phyloP scores from a whole-genome alignment of 1,140 invertebrate species.

The Solenopsis invicta region DNA sequence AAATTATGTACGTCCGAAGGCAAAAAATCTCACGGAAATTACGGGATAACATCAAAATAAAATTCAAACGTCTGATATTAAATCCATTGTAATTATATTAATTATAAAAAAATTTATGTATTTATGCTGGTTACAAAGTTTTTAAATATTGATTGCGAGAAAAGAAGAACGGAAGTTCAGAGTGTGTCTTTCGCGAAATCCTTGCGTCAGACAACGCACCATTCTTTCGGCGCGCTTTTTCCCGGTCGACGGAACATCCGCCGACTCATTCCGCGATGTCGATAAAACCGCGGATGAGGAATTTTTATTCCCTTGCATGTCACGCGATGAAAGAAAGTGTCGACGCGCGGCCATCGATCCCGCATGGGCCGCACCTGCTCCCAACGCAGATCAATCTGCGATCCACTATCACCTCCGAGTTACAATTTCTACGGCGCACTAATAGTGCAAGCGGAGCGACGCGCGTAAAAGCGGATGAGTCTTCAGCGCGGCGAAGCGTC shows the following conservation, averaged over 20 bases:
- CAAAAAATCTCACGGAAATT: background rate
- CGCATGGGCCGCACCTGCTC: constrained; percentile 40
- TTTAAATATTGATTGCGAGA: constrained; percentile 13
- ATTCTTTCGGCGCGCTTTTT: constrained; percentile 38
- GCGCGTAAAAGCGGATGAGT: background rate
- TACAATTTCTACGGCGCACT: constrained; percentile 24
- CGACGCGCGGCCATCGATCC: constrained; percentile 55
- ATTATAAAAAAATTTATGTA: background rate
- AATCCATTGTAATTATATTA: background rate
- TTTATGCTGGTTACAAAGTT: background rate
- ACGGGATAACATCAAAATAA: background rate
- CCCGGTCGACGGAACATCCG: constrained; percentile 25
- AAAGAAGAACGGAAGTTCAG: background rate
- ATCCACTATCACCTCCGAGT: constrained; percentile 27
- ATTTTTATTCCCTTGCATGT: constrained; percentile 63
- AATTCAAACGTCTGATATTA: background rate
- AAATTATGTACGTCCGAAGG: background rate
- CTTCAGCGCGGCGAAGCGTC: too few relatives aligned
- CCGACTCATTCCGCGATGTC: constrained; percentile 56
- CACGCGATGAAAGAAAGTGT: constrained; percentile 63
- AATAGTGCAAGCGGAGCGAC: constrained; percentile 10
- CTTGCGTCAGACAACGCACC: constrained; percentile 2
- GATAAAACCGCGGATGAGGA: constrained; percentile 60
- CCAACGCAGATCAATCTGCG: constrained; percentile 59
- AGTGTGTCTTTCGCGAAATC: background rate